phyloP scores from a whole-genome alignment of 2,888 invertebrate species.

The Fragum sueziense region DNA sequence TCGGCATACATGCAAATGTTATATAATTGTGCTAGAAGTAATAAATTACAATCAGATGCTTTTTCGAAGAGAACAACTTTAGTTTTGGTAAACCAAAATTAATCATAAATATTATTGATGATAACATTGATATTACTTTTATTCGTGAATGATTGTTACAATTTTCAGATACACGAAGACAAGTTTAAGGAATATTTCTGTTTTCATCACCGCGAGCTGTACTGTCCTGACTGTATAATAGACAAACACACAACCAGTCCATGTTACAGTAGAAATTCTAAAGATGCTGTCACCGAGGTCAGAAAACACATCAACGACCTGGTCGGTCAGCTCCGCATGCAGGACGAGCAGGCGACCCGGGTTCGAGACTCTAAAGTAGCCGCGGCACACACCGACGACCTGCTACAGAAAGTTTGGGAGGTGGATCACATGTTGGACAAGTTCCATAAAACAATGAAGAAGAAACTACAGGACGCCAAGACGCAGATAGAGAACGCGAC shows the following conservation, averaged over 20 bases:
- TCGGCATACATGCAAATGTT: too few species aligned
- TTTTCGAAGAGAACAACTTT: too few species aligned
- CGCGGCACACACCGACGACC: slow-evolving; percentile 54
- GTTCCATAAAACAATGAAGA: slow-evolving; percentile 57
- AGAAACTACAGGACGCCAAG: slow-evolving; percentile 53
- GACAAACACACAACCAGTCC: slow-evolving; percentile 57
- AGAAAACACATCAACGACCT: slow-evolving; percentile 56
- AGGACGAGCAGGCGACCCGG: slow-evolving; percentile 54
- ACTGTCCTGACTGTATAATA: slow-evolving; percentile 61
- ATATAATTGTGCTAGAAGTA: too few species aligned
- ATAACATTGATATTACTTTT: too few species aligned
- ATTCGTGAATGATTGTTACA: too few species aligned
- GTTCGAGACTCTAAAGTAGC: slow-evolving; percentile 49
- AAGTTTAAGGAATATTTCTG: slow-evolving; percentile 63
- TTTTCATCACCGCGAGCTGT: slow-evolving; percentile 58
- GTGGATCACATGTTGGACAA: slow-evolving; percentile 55
- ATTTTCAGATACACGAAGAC: slow-evolving; percentile 48
- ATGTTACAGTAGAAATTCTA: slow-evolving; percentile 51
- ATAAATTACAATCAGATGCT: too few species aligned
- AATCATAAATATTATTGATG: too few species aligned
- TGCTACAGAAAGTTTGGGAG: slow-evolving; percentile 58
- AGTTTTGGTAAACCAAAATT: too few species aligned
- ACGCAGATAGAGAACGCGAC: slow-evolving; percentile 57
- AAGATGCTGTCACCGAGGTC: slow-evolving; percentile 53
- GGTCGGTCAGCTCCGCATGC: slow-evolving; percentile 52